phyloP scores from a whole-genome alignment of 2,888 invertebrate species.

The Leuctra nigra region DNA sequence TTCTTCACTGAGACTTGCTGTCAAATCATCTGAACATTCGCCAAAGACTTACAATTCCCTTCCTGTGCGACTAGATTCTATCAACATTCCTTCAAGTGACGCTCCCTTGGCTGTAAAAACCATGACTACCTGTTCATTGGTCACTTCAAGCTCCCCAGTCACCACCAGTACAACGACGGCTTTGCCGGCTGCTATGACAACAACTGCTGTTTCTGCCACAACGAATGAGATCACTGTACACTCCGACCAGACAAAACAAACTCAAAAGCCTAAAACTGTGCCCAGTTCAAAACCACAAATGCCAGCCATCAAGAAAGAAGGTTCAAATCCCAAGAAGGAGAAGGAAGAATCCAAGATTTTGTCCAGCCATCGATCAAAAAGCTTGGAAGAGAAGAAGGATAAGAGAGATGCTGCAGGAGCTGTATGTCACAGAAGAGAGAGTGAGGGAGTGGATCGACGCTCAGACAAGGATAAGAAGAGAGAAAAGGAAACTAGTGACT shows the following conservation, averaged over 20 bases:
- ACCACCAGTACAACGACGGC: constrained; percentile 27
- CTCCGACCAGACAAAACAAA: constrained; percentile 13
- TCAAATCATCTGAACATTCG: constrained; percentile 20
- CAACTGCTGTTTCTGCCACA: constrained; percentile 18
- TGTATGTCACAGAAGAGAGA: constrained; percentile 34
- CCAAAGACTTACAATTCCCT: constrained; percentile 19
- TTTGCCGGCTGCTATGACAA: constrained; percentile 22
- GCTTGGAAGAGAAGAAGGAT: constrained; percentile 21
- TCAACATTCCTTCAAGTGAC: constrained; percentile 26
- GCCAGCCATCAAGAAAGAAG: constrained; percentile 18
- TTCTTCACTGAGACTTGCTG: constrained; percentile 11
- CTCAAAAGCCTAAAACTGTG: constrained; percentile 13
- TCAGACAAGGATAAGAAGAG: constrained; percentile 31
- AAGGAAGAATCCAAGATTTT: constrained; percentile 20
- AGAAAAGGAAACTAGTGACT: constrained; percentile 32
- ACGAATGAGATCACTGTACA: constrained; percentile 1
- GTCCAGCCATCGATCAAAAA: constrained; percentile 17
- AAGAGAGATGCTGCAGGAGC: constrained; percentile 22
- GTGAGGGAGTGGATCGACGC: constrained; percentile 35
- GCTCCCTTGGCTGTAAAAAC: background rate
- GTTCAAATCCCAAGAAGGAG: constrained; percentile 21
- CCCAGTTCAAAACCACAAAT: background rate
- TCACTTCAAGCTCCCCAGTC: too few relatives aligned
- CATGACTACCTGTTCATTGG: too few relatives aligned
- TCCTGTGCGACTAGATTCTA: constrained; percentile 7